Conservation (phyloP, 2,888 invertebrate species). For the Nomada fabriciana region DNA sequence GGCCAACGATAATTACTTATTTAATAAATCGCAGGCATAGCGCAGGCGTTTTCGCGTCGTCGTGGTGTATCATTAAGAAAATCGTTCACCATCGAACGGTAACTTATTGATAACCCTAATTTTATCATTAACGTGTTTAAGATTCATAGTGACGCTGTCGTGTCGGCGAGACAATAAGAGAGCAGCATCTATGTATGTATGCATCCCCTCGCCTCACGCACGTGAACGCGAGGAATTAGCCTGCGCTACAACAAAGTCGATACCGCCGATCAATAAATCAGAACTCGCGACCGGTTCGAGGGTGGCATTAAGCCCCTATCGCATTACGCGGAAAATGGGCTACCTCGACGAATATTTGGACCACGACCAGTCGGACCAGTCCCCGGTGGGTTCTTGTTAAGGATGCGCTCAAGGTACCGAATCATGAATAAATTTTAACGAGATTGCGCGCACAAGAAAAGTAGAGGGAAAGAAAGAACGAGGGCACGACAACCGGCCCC, state of each 20-base stretch:
- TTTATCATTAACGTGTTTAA: slow-evolving; percentile 59
- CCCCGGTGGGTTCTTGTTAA: slow-evolving; percentile 56
- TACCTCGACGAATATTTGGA: slow-evolving; percentile 69
- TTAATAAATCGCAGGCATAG: slow-evolving; percentile 7
- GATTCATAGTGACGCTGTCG: slow-evolving; percentile 49
- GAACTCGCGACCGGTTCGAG: slow-evolving; percentile 63
- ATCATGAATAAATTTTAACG: slow-evolving; percentile 81
- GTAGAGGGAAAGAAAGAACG: slow-evolving; percentile 29
- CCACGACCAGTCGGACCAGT: slow-evolving; percentile 74
- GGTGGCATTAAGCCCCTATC: slow-evolving; percentile 70
- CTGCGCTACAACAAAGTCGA: slow-evolving; percentile 66
- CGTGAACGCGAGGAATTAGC: slow-evolving; percentile 56
- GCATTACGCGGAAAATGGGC: slow-evolving; percentile 73
- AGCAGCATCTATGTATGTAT: background rate
- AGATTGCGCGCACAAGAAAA: slow-evolving; percentile 68
- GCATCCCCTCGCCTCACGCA: slow-evolving; percentile 19
- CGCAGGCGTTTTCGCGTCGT: background rate
- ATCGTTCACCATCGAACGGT: slow-evolving; percentile 5
- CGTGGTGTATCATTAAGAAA: slow-evolving; percentile 15
- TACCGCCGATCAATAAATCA: slow-evolving; percentile 72
- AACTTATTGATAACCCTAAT: slow-evolving; percentile 42
- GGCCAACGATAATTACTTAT: slow-evolving; percentile 27
- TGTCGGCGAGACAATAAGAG: slow-evolving; percentile 66
- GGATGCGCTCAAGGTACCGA: slow-evolving; percentile 64
- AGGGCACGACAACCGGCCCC: background rate